Percentiles rank a stretch among this genome's conserved stretches.
phyloP scores from a whole-genome alignment of 2,797 vertebrate species.

The Crenuchus spilurus region DNA sequence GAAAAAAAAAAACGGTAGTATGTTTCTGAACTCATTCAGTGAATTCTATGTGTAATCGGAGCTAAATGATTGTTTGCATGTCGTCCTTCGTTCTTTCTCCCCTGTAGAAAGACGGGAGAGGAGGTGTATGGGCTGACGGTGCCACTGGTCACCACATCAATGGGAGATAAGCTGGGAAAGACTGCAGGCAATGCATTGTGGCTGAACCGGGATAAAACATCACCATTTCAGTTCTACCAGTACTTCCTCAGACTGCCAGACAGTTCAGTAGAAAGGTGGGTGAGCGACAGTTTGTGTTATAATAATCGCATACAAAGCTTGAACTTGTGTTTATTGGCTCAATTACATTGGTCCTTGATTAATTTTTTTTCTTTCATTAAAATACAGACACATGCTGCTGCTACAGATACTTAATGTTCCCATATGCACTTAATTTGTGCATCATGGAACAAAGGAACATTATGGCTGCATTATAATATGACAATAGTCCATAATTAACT shows the following conservation, averaged over 20 bases:
- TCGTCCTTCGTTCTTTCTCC: background rate
- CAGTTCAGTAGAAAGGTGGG: constrained; percentile 80
- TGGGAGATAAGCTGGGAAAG: constrained; percentile 95
- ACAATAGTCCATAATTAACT: no score
- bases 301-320: no score
- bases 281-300: background rate
- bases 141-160: constrained; percentile 90
- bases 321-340: no score
- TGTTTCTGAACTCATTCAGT: no score
- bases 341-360: no score
- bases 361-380: no score
- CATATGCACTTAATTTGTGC: no score
- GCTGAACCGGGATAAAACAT: constrained; percentile 91
- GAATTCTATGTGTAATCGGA: background rate
- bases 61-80: background rate
- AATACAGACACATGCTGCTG: no score
- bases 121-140: constrained; percentile 93
- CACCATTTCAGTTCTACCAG: constrained; percentile 95
- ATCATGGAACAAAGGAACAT: no score
- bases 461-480: no score
- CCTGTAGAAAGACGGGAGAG: constrained; percentile 84
- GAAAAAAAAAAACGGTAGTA: no score
- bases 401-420: no score
- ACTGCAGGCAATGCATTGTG: constrained; percentile 95
- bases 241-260: constrained; percentile 93